Evolutionary conservation across 2,888 invertebrate genomes (phyloP).

Genomic region (Thereva nobilitata): DNA sequence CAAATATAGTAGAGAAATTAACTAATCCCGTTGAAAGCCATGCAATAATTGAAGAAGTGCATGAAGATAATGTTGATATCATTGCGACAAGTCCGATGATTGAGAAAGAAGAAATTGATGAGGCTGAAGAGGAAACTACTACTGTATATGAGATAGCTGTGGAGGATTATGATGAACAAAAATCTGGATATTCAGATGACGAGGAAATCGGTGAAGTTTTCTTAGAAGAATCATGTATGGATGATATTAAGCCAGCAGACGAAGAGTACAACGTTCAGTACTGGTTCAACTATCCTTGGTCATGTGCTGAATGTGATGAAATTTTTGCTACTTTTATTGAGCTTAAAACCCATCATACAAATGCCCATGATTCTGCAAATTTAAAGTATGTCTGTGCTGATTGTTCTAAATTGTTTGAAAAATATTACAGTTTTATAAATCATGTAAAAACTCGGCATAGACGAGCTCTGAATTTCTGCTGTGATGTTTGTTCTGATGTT

Average conservation of each 20-base stretch:
- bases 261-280: constrained; percentile 6
- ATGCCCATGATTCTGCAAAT: constrained; percentile 15
- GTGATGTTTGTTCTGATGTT: constrained; percentile 46
- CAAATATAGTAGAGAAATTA: constrained; percentile 5
- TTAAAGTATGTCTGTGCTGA: constrained; percentile 46
- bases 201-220: background rate
- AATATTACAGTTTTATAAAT: constrained; percentile 48
- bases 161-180: constrained; percentile 10
- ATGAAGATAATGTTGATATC: background rate
- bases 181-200: background rate
- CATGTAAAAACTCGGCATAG: constrained; percentile 49
- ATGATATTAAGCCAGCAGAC: background rate
- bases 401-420: constrained; percentile 47
- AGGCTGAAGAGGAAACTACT: constrained; percentile 3
- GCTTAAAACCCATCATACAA: constrained; percentile 31
- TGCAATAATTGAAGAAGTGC: background rate
- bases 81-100: background rate
- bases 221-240: too few relatives aligned
- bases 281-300: constrained; percentile 45
- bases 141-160: constrained; percentile 8
- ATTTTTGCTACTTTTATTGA: constrained; percentile 18
- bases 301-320: constrained; percentile 41
- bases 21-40: background rate
- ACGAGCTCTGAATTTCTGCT: constrained; percentile 44
- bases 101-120: constrained; percentile 11